Percentiles rank a stretch among this genome's conserved stretches.
Conservation (phyloP, 2,797 vertebrate genomes). For the Merluccius polli region DNA sequence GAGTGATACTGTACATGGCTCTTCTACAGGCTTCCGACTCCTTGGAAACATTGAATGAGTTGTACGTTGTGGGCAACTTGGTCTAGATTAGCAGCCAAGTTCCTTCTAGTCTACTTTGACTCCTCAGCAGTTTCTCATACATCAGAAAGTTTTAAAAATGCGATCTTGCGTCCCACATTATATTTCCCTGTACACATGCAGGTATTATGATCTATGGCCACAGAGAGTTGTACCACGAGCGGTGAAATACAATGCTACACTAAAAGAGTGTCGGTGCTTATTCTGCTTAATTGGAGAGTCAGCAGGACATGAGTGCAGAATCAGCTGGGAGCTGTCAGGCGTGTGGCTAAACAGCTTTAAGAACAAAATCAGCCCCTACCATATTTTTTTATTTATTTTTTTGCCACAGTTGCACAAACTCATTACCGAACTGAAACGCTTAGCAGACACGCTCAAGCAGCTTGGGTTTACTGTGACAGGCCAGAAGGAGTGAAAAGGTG, state of each 20-base stretch:
- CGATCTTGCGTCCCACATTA: not conserved
- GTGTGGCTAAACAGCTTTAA: constrained; percentile 21
- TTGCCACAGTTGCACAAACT: constrained; percentile 6
- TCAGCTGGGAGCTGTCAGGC: constrained; percentile 29
- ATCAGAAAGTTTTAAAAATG: not conserved
- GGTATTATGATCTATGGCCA: constrained; percentile 2
- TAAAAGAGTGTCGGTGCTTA: not conserved
- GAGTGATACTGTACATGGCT: not conserved
- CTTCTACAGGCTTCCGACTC: not conserved
- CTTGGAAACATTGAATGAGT: not conserved
- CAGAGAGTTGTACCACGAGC: not conserved
- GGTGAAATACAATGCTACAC: constrained; percentile 1
- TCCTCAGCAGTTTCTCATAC: not conserved
- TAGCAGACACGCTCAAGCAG: not conserved
- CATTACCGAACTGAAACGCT: not conserved
- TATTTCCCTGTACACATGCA: not conserved
- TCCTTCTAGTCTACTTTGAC: not conserved
- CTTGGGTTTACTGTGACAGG: not conserved
- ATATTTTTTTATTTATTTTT: not conserved
- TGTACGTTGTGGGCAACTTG: not conserved
- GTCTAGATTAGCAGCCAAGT: not conserved
- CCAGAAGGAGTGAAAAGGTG: not conserved
- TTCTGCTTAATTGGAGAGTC: constrained; percentile 15
- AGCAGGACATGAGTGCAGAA: constrained; percentile 15
- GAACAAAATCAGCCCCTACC: constrained; percentile 14